These are phyloP conservation scores for Chelonus formosanus DNA, from an alignment of 2,888 invertebrate genomes.

Conservation along the genomic window DNA sequence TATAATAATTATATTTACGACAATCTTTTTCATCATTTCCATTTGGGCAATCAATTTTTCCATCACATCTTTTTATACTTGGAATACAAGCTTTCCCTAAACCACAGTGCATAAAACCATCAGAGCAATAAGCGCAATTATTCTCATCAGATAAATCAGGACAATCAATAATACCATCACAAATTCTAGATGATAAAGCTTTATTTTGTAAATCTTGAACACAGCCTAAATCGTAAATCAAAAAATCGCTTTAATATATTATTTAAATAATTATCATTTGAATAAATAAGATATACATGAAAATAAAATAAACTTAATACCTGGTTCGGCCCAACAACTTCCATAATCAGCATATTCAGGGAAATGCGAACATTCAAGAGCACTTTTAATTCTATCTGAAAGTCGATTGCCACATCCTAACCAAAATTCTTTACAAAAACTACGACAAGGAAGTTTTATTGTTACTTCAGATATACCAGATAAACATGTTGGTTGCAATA, in stretches of 20 bases:
- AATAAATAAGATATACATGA: slow-evolving; percentile 11
- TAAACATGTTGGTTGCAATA: slow-evolving; percentile 82
- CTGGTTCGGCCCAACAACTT: slow-evolving; percentile 81
- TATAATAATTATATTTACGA: slow-evolving; percentile 70
- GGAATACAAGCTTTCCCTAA: slow-evolving; percentile 80
- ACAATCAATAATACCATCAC: slow-evolving; percentile 89
- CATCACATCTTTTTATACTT: slow-evolving; percentile 78
- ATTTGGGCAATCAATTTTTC: slow-evolving; percentile 83
- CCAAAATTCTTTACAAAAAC: slow-evolving; percentile 87
- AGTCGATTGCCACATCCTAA: slow-evolving; percentile 82
- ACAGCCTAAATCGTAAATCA: slow-evolving; percentile 69
- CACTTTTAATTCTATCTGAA: slow-evolving; percentile 74
- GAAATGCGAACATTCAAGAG: slow-evolving; percentile 81
- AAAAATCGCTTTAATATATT: no score
- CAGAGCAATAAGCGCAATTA: slow-evolving; percentile 80
- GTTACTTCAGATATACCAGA: slow-evolving; percentile 66
- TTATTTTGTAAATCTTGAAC: slow-evolving; percentile 77
- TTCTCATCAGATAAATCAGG: slow-evolving; percentile 84
- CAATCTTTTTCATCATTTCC: slow-evolving; percentile 88
- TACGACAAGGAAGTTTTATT: slow-evolving; percentile 78
- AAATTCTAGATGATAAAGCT: slow-evolving; percentile 80
- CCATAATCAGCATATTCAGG: slow-evolving; percentile 81
- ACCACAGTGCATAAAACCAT: slow-evolving; percentile 80
- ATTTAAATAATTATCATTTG: no score
- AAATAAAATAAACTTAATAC: slow-evolving; percentile 60